These are phyloP conservation scores for Gadopsis bispinosus DNA, from an alignment of 2,797 vertebrate species.

Conservation along the genomic window DNA sequence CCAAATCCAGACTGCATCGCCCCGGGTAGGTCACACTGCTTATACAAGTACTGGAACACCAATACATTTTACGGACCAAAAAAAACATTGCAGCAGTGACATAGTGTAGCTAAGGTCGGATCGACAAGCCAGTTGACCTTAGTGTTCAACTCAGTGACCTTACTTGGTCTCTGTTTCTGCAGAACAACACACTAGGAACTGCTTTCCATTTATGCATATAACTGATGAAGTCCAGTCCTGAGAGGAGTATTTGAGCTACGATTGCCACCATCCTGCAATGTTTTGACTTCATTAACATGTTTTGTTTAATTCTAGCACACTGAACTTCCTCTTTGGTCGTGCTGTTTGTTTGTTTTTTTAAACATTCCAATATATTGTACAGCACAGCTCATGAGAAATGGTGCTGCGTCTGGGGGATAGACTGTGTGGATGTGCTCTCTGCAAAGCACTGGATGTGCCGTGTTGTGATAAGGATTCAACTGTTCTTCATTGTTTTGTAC, in stretches of 20 bases:
- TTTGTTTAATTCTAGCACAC: background rate
- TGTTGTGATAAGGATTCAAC: slow-evolving; percentile 65
- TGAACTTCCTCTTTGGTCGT: background rate
- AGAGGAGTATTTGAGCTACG: background rate
- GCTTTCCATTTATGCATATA: background rate
- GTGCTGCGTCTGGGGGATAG: background rate
- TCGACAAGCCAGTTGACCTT: slow-evolving; percentile 7
- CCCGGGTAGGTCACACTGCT: slow-evolving; percentile 85
- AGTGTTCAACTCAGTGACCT: slow-evolving; percentile 4
- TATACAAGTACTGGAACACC: slow-evolving; percentile 7
- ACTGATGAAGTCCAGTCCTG: background rate
- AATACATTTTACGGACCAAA: slow-evolving; percentile 11
- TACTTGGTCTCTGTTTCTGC: background rate
- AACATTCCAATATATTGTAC: background rate
- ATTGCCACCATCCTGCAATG: background rate
- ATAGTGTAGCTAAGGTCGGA: background rate
- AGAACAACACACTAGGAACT: background rate
- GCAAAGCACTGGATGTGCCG: slow-evolving; percentile 37
- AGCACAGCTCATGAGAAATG: slow-evolving; percentile 4
- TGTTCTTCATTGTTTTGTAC: slow-evolving; percentile 61
- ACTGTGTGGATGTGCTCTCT: slow-evolving; percentile 15
- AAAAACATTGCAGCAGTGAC: slow-evolving; percentile 11
- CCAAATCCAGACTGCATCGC: slow-evolving; percentile 91
- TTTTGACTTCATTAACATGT: background rate
- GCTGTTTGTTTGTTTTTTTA: background rate